These are phyloP conservation scores for Noturus placidus DNA, from an alignment of 2,113 vertebrate species.

Conservation along the genomic window DNA sequence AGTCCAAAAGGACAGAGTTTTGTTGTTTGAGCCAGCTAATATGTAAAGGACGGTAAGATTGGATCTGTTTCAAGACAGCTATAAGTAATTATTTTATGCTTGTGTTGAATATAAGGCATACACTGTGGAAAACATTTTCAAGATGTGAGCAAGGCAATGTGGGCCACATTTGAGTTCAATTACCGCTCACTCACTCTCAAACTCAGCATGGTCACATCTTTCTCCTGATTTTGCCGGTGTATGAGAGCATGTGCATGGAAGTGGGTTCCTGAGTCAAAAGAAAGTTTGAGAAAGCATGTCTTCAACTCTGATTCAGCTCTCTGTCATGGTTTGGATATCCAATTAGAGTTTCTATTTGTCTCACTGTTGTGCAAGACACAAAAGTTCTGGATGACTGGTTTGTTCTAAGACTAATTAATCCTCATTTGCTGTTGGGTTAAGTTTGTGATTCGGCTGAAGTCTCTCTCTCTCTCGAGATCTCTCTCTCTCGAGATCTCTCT, in stretches of 20 bases:
- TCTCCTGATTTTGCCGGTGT: background rate
- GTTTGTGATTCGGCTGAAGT: too few species aligned
- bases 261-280: background rate
- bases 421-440: too few species aligned
- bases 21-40: background rate
- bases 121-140: conserved; percentile 60
- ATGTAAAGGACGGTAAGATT: background rate
- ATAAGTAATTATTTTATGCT: background rate
- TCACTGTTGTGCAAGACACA: too few species aligned
- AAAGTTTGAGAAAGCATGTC: background rate
- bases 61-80: background rate
- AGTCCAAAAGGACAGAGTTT: too few species aligned
- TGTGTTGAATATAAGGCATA: conserved; percentile 10
- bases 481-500: too few species aligned
- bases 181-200: conserved; percentile 38
- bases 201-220: conserved; percentile 8
- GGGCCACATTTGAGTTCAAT: conserved; percentile 67
- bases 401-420: background rate
- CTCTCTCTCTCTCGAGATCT: too few species aligned
- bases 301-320: background rate
- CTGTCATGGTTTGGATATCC: background rate
- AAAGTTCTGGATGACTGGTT: background rate
- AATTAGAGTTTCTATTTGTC: background rate
- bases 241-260: background rate
- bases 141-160: conserved; percentile 59